Conservation (phyloP, 2,113 vertebrate species). For the Pseudonaja textilis region DNA sequence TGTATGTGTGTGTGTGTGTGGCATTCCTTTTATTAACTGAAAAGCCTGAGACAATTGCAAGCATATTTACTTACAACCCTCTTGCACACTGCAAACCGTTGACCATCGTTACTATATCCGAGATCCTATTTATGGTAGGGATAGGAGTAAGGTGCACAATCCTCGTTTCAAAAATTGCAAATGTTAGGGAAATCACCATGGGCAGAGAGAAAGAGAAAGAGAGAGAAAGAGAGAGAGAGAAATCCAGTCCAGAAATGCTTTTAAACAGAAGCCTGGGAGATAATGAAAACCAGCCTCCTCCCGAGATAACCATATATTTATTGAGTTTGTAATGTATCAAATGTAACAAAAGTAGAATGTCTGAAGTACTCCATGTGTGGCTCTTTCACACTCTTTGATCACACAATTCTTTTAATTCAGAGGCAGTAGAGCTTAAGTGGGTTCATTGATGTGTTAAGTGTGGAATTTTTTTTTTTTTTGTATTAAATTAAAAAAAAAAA, state of each 20-base stretch:
- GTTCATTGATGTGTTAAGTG: conserved; percentile 90
- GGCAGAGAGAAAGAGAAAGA: background rate
- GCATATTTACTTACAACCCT: background rate
- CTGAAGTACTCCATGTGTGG: conserved; percentile 86
- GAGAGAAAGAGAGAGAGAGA: background rate
- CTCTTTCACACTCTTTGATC: conserved; percentile 88
- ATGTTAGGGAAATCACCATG: background rate
- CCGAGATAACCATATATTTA: conserved; percentile 78
- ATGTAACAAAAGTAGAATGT: conserved; percentile 77
- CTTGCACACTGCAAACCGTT: background rate
- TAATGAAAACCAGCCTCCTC: conserved; percentile 67
- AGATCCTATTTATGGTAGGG: conserved; percentile 28
- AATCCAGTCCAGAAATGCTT: conserved; percentile 58
- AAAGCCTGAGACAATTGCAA: background rate
- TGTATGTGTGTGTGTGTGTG: background rate
- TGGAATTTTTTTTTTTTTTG: conserved; percentile 78
- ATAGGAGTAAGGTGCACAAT: background rate
- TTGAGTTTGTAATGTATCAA: conserved; percentile 78
- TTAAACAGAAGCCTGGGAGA: conserved; percentile 67
- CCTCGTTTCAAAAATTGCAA: conserved; percentile 6
- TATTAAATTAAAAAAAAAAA: conserved; percentile 74
- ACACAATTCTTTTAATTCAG: conserved; percentile 87
- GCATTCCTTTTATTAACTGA: background rate
- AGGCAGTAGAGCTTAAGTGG: conserved; percentile 83
- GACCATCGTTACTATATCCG: background rate